Evolutionary conservation across 2,888 invertebrate species (phyloP), one percentile per base, ranked within the genome.

Genomic region (Bedellia somnulentella): DNA sequence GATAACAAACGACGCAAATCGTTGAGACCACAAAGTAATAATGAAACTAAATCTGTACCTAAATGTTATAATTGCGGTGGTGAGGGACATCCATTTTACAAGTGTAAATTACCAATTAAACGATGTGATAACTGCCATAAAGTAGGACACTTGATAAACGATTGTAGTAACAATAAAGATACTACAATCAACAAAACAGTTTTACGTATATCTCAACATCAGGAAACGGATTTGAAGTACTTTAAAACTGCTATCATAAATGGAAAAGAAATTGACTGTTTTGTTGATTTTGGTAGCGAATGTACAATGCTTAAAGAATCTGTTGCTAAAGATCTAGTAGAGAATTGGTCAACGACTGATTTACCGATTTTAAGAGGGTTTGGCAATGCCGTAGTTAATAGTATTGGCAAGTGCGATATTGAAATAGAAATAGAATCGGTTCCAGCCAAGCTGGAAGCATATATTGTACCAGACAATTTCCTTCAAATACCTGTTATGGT

Each of bases 281-380:
- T 27, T 21, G 18, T 32, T 12, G 28, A 32, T 29, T 32, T 32
- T 9, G 28, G 29, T 23, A 27, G 23, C 6, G 9, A 23, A 10
- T 27, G 27, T 17, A 32, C 28, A 3, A 13, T 32, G 10, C 12
- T 27, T 9, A 13, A n/a, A 8, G 23, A 32, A 12, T 27, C 27
- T 11, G 27, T 10, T 9, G 32, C 32, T 22, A 25, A 24, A 10
- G 29, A 29, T 14, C 2, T 32, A 6, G 15, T 23, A 5, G 2
- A 18, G 3, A 29, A 5, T 11, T 31, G 29, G 29, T 9, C 5
- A 21, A 10, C 11, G 1, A 14, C 11, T 17, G 12, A 35, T 25
- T 28, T 38, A 26, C 35, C 35, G n/a, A n/a, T 23, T 11, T 13
- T 36, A 3, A 29, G 13, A 27, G 36, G 36, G 5, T 34, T 36